These are phyloP conservation scores for Plectrocnemia conspersa DNA, from an alignment of 1,140 invertebrate species.

Conservation along the genomic window DNA sequence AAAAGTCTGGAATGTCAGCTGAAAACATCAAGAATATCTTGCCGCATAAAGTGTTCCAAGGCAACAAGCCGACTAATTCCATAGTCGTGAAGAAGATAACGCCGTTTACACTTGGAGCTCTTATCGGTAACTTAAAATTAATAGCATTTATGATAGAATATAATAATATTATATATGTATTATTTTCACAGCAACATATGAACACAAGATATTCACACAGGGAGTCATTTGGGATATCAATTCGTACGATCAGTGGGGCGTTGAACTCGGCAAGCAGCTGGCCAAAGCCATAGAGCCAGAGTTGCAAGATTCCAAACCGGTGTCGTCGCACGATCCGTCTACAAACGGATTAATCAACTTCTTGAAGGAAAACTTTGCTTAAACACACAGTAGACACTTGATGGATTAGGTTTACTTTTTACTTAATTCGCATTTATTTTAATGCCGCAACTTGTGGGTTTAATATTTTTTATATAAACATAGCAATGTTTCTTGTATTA, in stretches of 20 bases:
- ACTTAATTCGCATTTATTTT: neutral
- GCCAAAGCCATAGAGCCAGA: slow-evolving; percentile 97
- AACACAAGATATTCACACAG: slow-evolving; percentile 98
- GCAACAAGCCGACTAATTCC: slow-evolving; percentile 96
- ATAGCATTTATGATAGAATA: neutral
- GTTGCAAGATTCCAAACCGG: slow-evolving; percentile 60
- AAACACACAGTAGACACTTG: neutral
- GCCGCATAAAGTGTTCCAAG: slow-evolving; percentile 96
- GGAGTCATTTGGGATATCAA: slow-evolving; percentile 99
- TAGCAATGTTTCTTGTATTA: neutral
- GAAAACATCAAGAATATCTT: slow-evolving; percentile 75
- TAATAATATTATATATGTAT: slow-evolving; percentile 11
- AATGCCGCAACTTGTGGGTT: neutral
- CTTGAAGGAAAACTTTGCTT: slow-evolving; percentile 63
- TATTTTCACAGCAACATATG: slow-evolving; percentile 79
- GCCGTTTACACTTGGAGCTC: slow-evolving; percentile 88
- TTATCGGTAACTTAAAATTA: slow-evolving; percentile 72
- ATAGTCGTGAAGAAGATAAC: slow-evolving; percentile 92
- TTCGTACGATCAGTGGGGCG: slow-evolving; percentile 99
- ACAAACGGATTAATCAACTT: slow-evolving; percentile 96
- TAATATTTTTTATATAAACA: neutral
- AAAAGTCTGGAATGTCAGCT: slow-evolving; percentile 65
- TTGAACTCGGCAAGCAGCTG: slow-evolving; percentile 97
- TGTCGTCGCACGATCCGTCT: slow-evolving; percentile 77
- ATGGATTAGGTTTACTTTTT: neutral